A percentile compares a stretch with the other conserved stretches of the same genome.
phyloP scores from a whole-genome alignment of 2,797 vertebrate species.

The Anisognathus igniventris region DNA sequence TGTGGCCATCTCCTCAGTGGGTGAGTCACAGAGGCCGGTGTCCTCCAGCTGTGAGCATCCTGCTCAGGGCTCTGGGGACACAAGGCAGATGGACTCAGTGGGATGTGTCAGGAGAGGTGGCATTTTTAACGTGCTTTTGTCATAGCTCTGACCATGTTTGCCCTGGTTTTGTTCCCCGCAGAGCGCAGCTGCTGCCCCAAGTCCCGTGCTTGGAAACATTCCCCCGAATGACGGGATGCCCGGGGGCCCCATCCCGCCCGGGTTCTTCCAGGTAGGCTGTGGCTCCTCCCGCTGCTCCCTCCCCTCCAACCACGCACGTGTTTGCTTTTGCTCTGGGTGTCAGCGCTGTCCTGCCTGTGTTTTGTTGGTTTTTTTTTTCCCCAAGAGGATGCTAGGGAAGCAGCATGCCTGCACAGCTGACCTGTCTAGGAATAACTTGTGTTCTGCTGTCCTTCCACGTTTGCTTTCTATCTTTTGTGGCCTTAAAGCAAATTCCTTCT shows the following conservation, averaged over 20 bases:
- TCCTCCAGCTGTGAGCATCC: background rate
- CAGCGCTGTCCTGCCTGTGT: slow-evolving; percentile 31
- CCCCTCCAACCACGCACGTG: background rate
- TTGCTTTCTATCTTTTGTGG: slow-evolving; percentile 29
- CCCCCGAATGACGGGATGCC: slow-evolving; percentile 96
- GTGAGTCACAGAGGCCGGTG: background rate
- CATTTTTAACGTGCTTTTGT: background rate
- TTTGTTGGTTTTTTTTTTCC: background rate
- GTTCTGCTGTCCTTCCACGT: background rate
- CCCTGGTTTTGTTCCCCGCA: slow-evolving; percentile 65
- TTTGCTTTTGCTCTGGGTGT: slow-evolving; percentile 23
- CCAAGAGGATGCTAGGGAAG: slow-evolving; percentile 9
- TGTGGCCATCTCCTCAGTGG: background rate
- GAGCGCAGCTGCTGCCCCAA: slow-evolving; percentile 97
- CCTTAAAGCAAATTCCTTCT: slow-evolving; percentile 20
- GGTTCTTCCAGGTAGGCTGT: slow-evolving; percentile 94
- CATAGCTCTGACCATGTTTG: background rate
- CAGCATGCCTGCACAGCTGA: slow-evolving; percentile 22
- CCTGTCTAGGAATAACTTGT: slow-evolving; percentile 10
- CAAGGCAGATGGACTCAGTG: background rate
- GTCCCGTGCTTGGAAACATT: slow-evolving; percentile 98
- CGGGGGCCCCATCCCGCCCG: slow-evolving; percentile 94
- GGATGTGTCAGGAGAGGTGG: background rate
- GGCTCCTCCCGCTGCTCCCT: background rate
- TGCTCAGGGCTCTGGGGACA: background rate